A percentile compares a stretch with the other conserved stretches of the same genome.
phyloP scores from a whole-genome alignment of 2,797 vertebrate species.

The Natrix natrix region DNA sequence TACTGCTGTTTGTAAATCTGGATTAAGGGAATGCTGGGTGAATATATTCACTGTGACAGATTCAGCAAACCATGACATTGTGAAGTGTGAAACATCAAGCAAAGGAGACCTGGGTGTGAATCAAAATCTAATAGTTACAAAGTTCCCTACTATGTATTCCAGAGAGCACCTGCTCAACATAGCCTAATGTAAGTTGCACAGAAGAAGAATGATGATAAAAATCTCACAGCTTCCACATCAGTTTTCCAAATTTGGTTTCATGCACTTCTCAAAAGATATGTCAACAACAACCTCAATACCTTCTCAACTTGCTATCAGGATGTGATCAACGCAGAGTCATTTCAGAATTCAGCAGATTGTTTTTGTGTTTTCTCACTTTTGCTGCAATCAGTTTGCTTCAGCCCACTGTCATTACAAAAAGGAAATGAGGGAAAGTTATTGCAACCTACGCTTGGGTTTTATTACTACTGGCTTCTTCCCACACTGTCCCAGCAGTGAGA shows the following conservation, averaged over 20 bases:
- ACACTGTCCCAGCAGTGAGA: neutral
- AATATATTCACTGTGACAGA: neutral
- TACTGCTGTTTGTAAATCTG: neutral
- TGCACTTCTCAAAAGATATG: neutral
- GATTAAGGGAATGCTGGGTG: neutral
- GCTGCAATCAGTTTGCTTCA: conserved; percentile 46
- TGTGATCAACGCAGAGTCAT: conserved; percentile 45
- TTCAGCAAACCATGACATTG: neutral
- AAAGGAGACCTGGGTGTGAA: neutral
- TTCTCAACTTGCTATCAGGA: neutral
- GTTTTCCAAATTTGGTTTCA: neutral
- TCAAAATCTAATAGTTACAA: neutral
- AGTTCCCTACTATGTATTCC: neutral
- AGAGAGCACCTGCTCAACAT: neutral
- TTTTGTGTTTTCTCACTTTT: conserved; percentile 65
- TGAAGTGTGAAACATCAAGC: neutral
- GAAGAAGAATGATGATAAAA: neutral
- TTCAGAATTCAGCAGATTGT: conserved; percentile 38
- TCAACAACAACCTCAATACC: neutral
- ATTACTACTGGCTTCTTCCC: conserved; percentile 25
- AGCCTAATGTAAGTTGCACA: neutral
- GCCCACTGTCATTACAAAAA: conserved; percentile 34
- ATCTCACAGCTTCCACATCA: neutral
- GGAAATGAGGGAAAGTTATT: conserved; percentile 69
- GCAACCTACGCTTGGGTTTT: conserved; percentile 43